Evolutionary conservation across 2,888 invertebrate species (phyloP).

Genomic region (Drosophila paracracens): DNA sequence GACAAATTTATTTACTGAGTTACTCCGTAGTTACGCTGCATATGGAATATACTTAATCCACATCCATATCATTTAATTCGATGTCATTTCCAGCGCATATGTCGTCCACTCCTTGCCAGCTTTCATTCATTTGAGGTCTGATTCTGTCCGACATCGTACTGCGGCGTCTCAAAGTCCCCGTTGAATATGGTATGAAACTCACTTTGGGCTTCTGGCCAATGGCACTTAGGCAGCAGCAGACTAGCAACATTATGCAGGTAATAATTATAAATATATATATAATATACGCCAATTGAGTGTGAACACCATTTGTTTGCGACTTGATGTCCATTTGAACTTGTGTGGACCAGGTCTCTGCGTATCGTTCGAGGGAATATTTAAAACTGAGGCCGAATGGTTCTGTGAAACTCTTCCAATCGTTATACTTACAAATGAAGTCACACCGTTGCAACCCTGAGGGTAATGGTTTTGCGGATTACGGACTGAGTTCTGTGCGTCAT

Average conservation of each 20-base stretch:
- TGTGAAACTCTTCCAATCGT: neutral
- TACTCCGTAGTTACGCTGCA: slow-evolving; percentile 28
- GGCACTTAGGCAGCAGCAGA: slow-evolving; percentile 2
- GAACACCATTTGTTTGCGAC: neutral
- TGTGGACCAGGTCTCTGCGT: neutral
- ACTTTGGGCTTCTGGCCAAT: slow-evolving; percentile 5
- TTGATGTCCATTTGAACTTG: neutral
- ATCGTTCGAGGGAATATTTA: neutral
- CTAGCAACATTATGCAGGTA: neutral
- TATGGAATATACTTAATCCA: slow-evolving; percentile 3
- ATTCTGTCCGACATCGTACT: neutral
- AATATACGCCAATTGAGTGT: slow-evolving; percentile 19
- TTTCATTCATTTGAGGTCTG: neutral
- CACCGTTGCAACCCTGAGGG: neutral
- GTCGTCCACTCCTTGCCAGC: neutral
- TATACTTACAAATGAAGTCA: neutral
- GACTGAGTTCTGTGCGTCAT: neutral
- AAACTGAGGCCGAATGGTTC: neutral
- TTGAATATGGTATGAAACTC: slow-evolving; percentile 2
- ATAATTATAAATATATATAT: too few relatives aligned
- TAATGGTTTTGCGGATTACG: neutral
- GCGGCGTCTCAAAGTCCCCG: neutral
- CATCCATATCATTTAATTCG: neutral
- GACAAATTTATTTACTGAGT: slow-evolving; percentile 47
- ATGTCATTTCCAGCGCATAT: neutral